A percentile compares a stretch with the other conserved stretches of the same genome.
Evolutionary conservation across 2,797 vertebrate species (phyloP).

Genomic region (Peromyscus eremicus): DNA sequence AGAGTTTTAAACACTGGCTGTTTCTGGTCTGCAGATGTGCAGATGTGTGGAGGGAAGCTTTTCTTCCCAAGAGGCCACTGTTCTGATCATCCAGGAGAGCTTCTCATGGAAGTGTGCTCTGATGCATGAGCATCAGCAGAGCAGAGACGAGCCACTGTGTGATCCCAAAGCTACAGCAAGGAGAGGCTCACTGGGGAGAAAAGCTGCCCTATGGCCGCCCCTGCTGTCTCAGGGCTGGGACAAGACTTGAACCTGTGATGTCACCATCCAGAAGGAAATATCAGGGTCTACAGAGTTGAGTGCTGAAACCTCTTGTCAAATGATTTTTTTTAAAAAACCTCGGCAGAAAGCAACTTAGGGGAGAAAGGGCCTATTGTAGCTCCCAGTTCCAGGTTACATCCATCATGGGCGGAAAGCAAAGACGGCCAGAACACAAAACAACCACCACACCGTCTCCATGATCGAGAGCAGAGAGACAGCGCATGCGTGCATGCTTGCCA

Average conservation of each 20-base stretch:
- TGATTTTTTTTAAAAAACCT: neutral
- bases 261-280: conserved; percentile 5
- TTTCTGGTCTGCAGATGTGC: neutral
- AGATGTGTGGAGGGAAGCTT: neutral
- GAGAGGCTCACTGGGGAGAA: neutral
- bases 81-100: neutral
- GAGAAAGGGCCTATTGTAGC: neutral
- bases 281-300: neutral
- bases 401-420: neutral
- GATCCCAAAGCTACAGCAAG: neutral
- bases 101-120: neutral
- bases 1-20: neutral
- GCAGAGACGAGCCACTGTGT: neutral
- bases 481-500: neutral
- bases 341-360: neutral
- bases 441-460: accelerated
- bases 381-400: neutral
- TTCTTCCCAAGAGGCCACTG: neutral
- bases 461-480: neutral
- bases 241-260: neutral
- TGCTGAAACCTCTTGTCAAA: conserved; percentile 25
- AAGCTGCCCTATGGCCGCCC: neutral
- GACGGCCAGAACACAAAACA: neutral
- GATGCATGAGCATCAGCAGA: too few relatives aligned
- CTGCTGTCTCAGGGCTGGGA: neutral